A percentile compares a stretch with the other conserved stretches of the same genome.
Evolutionary conservation across 1,140 invertebrate genomes (phyloP).

Genomic region (Oncopeltus fasciatus): DNA sequence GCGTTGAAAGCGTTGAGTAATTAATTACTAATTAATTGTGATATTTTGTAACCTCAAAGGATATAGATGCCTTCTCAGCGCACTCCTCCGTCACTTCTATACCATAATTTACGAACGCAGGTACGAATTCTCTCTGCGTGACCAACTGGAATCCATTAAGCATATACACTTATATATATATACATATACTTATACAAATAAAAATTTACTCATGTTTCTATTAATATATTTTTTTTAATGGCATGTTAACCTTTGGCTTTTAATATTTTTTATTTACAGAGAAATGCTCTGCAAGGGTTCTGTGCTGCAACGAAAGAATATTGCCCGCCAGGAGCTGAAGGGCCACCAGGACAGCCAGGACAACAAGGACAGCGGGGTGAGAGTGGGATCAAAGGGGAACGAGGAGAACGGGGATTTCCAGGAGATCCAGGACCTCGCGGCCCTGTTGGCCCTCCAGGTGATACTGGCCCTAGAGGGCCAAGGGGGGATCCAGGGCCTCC

Average conservation of each 20-base stretch:
- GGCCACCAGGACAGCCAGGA: conserved; percentile 45
- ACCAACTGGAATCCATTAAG: neutral
- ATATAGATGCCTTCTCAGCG: too few species aligned
- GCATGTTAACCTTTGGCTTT: neutral
- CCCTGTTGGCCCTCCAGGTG: conserved; percentile 40
- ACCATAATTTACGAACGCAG: too few species aligned
- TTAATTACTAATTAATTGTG: too few species aligned
- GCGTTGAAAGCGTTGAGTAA: too few species aligned
- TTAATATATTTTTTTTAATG: neutral
- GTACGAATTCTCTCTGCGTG: too few species aligned
- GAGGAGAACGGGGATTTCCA: conserved; percentile 33
- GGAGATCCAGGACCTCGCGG: conserved; percentile 40
- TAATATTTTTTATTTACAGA: conserved; percentile 30
- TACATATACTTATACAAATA: conserved; percentile 2
- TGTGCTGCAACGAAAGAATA: conserved; percentile 61
- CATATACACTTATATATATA: neutral
- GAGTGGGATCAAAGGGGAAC: conserved; percentile 34
- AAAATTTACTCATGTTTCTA: neutral
- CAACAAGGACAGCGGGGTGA: conserved; percentile 37
- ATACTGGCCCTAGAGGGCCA: conserved; percentile 38
- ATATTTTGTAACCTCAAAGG: too few species aligned
- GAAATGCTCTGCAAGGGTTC: conserved; percentile 55
- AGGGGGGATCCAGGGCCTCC: conserved; percentile 42
- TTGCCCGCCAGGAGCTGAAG: conserved; percentile 57
- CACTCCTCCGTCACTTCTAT: too few species aligned